Conservation (phyloP, 2,113 vertebrate species). For the Gracilinanus agilis region DNA sequence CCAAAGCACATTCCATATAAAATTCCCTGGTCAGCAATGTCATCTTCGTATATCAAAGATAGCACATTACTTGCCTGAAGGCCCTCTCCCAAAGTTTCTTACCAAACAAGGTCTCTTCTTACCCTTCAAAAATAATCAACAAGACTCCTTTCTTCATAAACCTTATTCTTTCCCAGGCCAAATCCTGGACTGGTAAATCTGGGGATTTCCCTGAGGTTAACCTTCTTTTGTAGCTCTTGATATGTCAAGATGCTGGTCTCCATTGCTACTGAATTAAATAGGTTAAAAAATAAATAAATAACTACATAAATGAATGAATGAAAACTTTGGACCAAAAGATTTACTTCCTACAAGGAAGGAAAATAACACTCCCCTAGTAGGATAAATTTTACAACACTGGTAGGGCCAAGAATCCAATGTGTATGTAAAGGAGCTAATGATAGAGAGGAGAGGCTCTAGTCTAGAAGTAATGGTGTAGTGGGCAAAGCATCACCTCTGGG, state of each 20-base stretch:
- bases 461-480: background rate
- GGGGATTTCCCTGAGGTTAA: background rate
- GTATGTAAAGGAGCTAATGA: rapidly evolving
- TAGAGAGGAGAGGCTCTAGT: background rate
- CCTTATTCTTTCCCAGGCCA: background rate
- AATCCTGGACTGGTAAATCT: background rate
- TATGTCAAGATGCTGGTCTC: background rate
- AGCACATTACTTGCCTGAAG: background rate
- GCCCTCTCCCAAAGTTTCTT: background rate
- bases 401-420: background rate
- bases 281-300: background rate
- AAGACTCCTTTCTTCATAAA: background rate
- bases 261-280: background rate
- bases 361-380: background rate
- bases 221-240: background rate
- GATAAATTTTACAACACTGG: background rate
- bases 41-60: background rate
- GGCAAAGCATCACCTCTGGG: background rate
- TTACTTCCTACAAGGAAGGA: background rate
- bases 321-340: background rate
- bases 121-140: background rate
- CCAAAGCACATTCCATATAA: background rate
- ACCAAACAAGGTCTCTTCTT: background rate
- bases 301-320: too few relatives aligned
- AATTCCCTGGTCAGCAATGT: background rate